A percentile compares a stretch with the other conserved stretches of the same genome.
Conservation (phyloP, 2,888 invertebrate species). For the Lobophora halterata region DNA sequence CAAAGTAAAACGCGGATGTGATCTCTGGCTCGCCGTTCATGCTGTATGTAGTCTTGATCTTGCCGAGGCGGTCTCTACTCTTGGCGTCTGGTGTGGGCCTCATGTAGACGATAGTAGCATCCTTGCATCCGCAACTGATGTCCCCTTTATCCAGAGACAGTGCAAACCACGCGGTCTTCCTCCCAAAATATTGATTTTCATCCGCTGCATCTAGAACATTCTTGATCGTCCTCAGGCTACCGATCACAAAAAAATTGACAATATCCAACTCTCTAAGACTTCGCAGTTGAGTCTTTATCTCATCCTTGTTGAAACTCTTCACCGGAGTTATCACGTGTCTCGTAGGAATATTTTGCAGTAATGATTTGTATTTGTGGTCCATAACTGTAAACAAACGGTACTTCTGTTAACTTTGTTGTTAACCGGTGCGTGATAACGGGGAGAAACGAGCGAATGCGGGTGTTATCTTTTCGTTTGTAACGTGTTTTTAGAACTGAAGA, state of each 20-base stretch:
- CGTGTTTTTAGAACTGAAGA: not conserved
- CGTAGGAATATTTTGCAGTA: slow-evolving; percentile 93
- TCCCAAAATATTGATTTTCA: slow-evolving; percentile 87
- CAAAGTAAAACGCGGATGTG: slow-evolving; percentile 93
- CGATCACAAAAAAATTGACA: slow-evolving; percentile 93
- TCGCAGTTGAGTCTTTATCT: slow-evolving; percentile 84
- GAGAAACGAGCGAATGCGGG: slow-evolving; percentile 23
- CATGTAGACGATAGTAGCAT: slow-evolving; percentile 88
- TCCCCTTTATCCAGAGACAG: slow-evolving; percentile 88
- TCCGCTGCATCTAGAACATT: slow-evolving; percentile 86
- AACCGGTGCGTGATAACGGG: slow-evolving; percentile 24
- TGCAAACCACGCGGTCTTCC: slow-evolving; percentile 94
- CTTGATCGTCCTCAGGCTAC: slow-evolving; percentile 85
- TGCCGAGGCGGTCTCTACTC: slow-evolving; percentile 85
- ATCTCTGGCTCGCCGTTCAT: slow-evolving; percentile 87
- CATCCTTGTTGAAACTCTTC: slow-evolving; percentile 80
- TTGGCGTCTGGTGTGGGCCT: slow-evolving; percentile 86
- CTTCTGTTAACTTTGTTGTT: slow-evolving; percentile 31
- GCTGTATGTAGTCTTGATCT: slow-evolving; percentile 86
- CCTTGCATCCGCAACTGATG: slow-evolving; percentile 87
- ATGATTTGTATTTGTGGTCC: slow-evolving; percentile 96
- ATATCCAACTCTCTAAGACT: slow-evolving; percentile 90
- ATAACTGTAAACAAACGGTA: slow-evolving; percentile 83
- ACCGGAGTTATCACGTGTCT: slow-evolving; percentile 91
- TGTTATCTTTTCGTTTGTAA: slow-evolving; percentile 13